Percentiles rank a stretch among this genome's conserved stretches.
Evolutionary conservation across 2,797 vertebrate species (phyloP).

Genomic region (Pangasius larnaudii): DNA sequence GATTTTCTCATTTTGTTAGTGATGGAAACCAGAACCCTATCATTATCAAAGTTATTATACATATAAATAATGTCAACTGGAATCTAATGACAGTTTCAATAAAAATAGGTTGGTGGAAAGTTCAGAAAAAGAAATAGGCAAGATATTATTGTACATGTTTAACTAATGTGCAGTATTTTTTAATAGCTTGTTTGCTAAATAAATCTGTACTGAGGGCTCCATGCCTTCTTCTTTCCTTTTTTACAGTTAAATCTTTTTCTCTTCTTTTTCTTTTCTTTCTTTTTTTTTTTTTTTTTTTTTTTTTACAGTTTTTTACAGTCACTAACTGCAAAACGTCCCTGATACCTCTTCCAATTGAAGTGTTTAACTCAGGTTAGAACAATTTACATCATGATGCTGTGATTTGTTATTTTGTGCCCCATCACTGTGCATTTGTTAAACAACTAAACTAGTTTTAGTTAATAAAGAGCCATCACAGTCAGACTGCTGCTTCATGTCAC

Average conservation of each 20-base stretch:
- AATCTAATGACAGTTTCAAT: neutral
- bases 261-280: neutral
- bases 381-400: neutral
- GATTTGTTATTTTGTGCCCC: neutral
- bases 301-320: neutral
- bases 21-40: neutral
- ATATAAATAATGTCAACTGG: neutral
- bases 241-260: no score
- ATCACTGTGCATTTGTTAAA: conserved; percentile 8
- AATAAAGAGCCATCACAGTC: neutral
- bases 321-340: neutral
- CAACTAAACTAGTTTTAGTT: conserved; percentile 2
- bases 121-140: neutral
- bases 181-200: neutral
- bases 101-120: neutral
- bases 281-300: neutral
- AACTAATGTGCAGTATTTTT: neutral
- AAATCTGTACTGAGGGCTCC: neutral
- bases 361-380: neutral
- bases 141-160: neutral
- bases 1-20: neutral
- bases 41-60: neutral
- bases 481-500: neutral
- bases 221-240: no score
- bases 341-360: neutral